phyloP scores from a whole-genome alignment of 2,113 vertebrate species.

The Bucco capensis region DNA sequence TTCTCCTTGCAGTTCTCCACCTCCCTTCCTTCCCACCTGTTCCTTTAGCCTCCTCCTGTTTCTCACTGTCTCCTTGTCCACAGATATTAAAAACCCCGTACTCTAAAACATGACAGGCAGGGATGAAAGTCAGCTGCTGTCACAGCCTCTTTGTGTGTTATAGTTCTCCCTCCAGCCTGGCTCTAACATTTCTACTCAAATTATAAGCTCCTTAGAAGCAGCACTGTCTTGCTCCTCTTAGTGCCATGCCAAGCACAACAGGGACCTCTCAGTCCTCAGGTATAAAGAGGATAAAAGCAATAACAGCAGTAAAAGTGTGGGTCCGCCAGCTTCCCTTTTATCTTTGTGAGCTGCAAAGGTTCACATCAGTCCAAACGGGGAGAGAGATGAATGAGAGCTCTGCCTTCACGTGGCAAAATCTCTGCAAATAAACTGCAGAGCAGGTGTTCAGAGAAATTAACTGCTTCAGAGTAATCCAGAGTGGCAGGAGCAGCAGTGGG shows the following conservation, averaged over 20 bases:
- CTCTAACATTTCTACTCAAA: neutral
- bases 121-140: neutral
- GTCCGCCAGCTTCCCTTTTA: neutral
- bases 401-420: neutral
- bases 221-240: neutral
- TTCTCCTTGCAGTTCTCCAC: neutral
- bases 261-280: neutral
- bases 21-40: neutral
- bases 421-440: neutral
- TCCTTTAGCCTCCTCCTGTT: neutral
- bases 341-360: neutral
- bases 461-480: neutral
- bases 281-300: neutral
- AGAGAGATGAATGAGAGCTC: neutral
- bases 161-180: neutral
- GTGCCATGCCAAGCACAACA: neutral
- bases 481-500: neutral
- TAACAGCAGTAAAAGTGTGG: neutral
- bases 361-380: neutral
- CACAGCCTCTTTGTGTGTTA: neutral
- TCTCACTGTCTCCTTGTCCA: neutral
- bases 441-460: slow-evolving; percentile 33
- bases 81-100: neutral
- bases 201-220: neutral
- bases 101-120: neutral